A percentile compares a stretch with the other conserved stretches of the same genome.
Conservation (phyloP, 2,797 vertebrate species). For the Petrocephalus schoutedeni region DNA sequence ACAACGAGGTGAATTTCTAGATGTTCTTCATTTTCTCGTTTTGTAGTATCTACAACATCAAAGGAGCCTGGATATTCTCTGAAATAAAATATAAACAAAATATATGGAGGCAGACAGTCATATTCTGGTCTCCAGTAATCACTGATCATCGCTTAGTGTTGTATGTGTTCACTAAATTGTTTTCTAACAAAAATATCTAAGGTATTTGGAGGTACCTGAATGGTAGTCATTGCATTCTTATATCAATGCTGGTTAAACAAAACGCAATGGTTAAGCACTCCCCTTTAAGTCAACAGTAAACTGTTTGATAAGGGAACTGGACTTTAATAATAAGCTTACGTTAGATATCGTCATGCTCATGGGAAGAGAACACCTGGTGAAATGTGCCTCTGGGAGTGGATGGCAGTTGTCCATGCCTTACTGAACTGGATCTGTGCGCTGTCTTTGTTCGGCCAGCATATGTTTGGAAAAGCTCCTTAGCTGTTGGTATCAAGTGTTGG, state of each 20-base stretch:
- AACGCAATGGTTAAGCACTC: background rate
- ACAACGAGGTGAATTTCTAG: slow-evolving; percentile 53
- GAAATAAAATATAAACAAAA: background rate
- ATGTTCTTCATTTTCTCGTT: slow-evolving; percentile 45
- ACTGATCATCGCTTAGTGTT: slow-evolving; percentile 20
- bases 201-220: background rate
- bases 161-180: slow-evolving; percentile 3
- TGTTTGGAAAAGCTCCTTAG: background rate
- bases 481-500: slow-evolving; percentile 13
- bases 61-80: slow-evolving; percentile 26
- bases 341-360: background rate
- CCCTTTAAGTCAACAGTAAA: background rate
- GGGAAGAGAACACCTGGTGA: background rate
- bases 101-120: background rate
- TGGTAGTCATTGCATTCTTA: background rate
- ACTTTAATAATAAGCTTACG: background rate
- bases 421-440: slow-evolving; percentile 17
- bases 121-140: background rate
- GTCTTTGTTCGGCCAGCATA: slow-evolving; percentile 25
- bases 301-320: background rate
- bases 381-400: no score
- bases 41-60: slow-evolving; percentile 51
- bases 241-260: background rate
- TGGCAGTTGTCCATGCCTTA: background rate
- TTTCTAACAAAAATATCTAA: background rate